A percentile compares a stretch with the other conserved stretches of the same genome.
Evolutionary conservation across 2,797 vertebrate species (phyloP).

Genomic region (Sciurus vulgaris): DNA sequence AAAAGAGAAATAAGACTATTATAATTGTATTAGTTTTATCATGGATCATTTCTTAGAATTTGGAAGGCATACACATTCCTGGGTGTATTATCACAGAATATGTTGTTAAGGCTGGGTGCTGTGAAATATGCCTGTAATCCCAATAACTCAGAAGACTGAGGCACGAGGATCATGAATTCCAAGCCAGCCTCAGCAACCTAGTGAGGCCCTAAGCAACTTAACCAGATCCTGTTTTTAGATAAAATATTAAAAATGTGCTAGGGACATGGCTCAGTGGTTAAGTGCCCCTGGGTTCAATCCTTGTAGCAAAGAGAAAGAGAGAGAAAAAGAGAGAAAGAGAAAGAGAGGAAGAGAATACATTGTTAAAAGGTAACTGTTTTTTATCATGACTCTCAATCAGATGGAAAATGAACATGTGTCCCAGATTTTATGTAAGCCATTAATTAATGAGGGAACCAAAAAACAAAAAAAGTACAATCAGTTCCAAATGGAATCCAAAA

Average conservation of each 20-base stretch:
- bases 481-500: conserved; percentile 14
- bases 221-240: too few relatives aligned
- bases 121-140: too few relatives aligned
- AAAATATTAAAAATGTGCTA: too few relatives aligned
- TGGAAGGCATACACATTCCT: background rate
- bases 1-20: background rate
- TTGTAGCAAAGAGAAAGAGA: too few relatives aligned
- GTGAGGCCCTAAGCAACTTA: too few relatives aligned
- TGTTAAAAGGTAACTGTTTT: background rate
- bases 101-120: background rate
- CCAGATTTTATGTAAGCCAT: conserved; percentile 32
- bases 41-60: background rate
- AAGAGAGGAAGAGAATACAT: background rate
- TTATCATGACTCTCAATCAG: background rate
- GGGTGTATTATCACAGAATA: conserved; percentile 9
- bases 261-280: too few relatives aligned
- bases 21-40: background rate
- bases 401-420: conserved; percentile 21
- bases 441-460: conserved; percentile 22
- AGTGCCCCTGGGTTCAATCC: too few relatives aligned
- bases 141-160: too few relatives aligned
- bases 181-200: too few relatives aligned
- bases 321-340: too few relatives aligned
- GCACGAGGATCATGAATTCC: too few relatives aligned
- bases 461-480: background rate